A percentile compares a stretch with the other conserved stretches of the same genome.
phyloP scores from a whole-genome alignment of 2,797 vertebrate genomes.

The Hypotaenidia philippensis region DNA sequence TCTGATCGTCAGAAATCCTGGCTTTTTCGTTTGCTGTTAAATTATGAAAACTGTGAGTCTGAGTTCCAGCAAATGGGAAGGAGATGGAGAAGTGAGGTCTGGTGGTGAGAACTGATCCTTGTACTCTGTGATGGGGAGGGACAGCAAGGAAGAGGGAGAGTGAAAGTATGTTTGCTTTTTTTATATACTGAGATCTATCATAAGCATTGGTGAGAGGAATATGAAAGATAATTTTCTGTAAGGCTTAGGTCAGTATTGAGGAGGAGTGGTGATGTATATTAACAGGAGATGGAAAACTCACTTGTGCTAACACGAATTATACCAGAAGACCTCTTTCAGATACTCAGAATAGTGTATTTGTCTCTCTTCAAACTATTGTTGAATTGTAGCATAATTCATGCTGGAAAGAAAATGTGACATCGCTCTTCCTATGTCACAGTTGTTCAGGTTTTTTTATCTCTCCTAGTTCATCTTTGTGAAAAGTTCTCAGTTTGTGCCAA shows the following conservation, averaged over 20 bases:
- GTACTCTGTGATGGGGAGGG: neutral
- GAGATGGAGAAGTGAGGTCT: neutral
- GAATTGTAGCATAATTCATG: neutral
- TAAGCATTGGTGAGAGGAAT: neutral
- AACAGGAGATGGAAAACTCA: neutral
- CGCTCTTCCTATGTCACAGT: neutral
- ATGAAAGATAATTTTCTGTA: neutral
- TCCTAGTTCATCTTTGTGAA: neutral
- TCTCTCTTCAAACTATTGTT: neutral
- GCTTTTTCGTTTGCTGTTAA: neutral
- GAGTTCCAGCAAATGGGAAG: neutral
- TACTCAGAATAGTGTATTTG: neutral
- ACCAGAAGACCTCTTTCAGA: neutral
- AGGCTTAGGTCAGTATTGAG: neutral
- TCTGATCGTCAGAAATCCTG: neutral
- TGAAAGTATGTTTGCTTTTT: neutral
- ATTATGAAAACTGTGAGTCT: neutral
- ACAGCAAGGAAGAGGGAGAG: neutral
- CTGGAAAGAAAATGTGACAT: neutral
- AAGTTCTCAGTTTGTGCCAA: neutral
- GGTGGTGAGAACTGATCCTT: neutral
- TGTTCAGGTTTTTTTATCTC: neutral
- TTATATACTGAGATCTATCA: neutral
- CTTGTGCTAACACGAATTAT: neutral
- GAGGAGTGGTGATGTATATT: neutral